Evolutionary conservation across 2,888 invertebrate genomes (phyloP).

Genomic region (Oscheius onirici): DNA sequence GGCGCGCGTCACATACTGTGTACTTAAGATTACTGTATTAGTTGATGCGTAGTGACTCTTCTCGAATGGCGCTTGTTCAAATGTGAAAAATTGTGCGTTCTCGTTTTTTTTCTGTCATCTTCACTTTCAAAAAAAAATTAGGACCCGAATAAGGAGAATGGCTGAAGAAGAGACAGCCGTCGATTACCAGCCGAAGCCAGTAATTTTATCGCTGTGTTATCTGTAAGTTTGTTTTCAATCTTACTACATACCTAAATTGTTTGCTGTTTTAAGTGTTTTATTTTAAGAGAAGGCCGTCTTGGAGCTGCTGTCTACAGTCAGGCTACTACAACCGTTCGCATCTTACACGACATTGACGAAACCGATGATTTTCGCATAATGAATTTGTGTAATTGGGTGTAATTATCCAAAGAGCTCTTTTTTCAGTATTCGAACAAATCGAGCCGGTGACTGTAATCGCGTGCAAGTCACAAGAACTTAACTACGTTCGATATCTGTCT

Average conservation of each 20-base stretch:
- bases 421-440: conserved; percentile 61
- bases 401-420: background rate
- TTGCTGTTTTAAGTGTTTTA: background rate
- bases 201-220: conserved; percentile 6
- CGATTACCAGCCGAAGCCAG: background rate
- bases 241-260: too few relatives aligned
- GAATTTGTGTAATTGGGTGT: conserved; percentile 42
- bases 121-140: too few relatives aligned
- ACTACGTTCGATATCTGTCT: conserved; percentile 39
- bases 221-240: background rate
- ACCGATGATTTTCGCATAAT: conserved; percentile 53
- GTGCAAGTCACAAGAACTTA: conserved; percentile 54
- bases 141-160: too few relatives aligned
- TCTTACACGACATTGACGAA: conserved; percentile 60
- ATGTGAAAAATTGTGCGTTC: too few relatives aligned
- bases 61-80: too few relatives aligned
- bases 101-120: too few relatives aligned
- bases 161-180: too few relatives aligned
- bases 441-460: conserved; percentile 59
- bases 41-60: too few relatives aligned
- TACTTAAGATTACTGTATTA: too few relatives aligned
- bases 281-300: conserved; percentile 38
- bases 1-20: too few relatives aligned
- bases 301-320: conserved; percentile 54
- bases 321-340: conserved; percentile 36